Conservation (phyloP, 2,888 invertebrate genomes). For the Leptinotarsa peninsularis region DNA sequence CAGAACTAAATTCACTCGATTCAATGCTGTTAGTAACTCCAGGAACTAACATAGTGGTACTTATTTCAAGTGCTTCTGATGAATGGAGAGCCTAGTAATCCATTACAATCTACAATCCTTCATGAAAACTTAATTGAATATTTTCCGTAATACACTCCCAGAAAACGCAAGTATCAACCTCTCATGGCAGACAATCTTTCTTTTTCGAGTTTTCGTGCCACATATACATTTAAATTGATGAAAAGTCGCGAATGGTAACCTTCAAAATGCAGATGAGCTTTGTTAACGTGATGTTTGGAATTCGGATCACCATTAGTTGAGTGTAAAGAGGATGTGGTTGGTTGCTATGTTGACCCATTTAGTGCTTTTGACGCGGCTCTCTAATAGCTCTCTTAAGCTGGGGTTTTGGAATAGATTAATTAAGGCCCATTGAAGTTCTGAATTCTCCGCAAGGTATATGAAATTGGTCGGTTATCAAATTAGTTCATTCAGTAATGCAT, state of each 20-base stretch:
- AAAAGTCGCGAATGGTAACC: background rate
- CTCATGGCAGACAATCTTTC: too few relatives aligned
- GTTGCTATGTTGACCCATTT: slow-evolving; percentile 37
- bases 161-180: too few relatives aligned
- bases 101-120: too few relatives aligned
- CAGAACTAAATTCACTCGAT: too few relatives aligned
- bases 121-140: too few relatives aligned
- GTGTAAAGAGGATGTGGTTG: slow-evolving; percentile 39
- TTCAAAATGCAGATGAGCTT: slow-evolving; percentile 29
- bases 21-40: too few relatives aligned
- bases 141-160: too few relatives aligned
- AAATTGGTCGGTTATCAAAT: background rate
- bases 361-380: slow-evolving; percentile 15
- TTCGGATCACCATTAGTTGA: slow-evolving; percentile 30
- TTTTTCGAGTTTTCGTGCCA: background rate
- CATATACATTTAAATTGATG: background rate
- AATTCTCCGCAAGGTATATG: background rate
- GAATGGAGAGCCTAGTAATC: too few relatives aligned
- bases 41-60: too few relatives aligned
- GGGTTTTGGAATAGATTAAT: slow-evolving; percentile 32
- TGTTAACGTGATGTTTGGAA: slow-evolving; percentile 35
- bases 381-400: slow-evolving; percentile 35
- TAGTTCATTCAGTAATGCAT: background rate
- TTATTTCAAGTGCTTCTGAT: too few relatives aligned
- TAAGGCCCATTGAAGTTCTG: slow-evolving; percentile 22